Evolutionary conservation across 35 echinoderm and acorn worm genomes (phyloP).

Genomic region (Eucidaris tribuloides): DNA sequence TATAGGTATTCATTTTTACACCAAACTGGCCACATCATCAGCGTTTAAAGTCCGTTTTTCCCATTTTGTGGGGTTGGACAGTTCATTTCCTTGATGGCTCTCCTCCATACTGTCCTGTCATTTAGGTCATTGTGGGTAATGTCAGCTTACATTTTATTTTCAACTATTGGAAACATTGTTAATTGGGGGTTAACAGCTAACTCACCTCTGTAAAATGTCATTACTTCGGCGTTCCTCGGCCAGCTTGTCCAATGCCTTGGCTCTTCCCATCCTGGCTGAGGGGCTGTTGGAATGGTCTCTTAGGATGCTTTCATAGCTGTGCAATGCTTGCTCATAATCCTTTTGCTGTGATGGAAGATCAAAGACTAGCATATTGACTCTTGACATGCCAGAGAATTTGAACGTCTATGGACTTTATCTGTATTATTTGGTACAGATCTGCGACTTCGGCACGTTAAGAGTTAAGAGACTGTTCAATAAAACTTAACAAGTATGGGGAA

Average conservation of each 20-base stretch:
- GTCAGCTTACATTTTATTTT: not conserved
- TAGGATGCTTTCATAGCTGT: conserved; percentile 67
- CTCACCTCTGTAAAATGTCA: conserved; percentile 63
- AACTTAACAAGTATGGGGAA: not conserved
- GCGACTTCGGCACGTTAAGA: no score
- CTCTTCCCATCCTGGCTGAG: conserved; percentile 59
- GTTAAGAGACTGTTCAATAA: not conserved
- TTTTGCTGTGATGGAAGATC: conserved; percentile 33
- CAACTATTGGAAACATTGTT: not conserved
- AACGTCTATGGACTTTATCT: no score
- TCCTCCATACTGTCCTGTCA: no score
- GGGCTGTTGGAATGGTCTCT: conserved; percentile 48
- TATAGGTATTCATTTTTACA: not conserved
- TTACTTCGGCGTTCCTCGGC: conserved; percentile 87
- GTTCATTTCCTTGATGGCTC: no score
- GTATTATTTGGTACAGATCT: no score
- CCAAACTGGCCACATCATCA: no score
- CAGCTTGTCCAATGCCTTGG: conserved; percentile 51
- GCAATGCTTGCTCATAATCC: conserved; percentile 41
- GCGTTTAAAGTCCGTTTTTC: no score
- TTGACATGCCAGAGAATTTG: no score
- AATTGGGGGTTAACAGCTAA: not conserved
- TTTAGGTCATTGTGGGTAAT: no score
- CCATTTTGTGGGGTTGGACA: no score
- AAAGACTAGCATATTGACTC: no score